These are phyloP conservation scores for Poeciliopsis turneri DNA, from an alignment of 2,797 vertebrate genomes.

Conservation along the genomic window DNA sequence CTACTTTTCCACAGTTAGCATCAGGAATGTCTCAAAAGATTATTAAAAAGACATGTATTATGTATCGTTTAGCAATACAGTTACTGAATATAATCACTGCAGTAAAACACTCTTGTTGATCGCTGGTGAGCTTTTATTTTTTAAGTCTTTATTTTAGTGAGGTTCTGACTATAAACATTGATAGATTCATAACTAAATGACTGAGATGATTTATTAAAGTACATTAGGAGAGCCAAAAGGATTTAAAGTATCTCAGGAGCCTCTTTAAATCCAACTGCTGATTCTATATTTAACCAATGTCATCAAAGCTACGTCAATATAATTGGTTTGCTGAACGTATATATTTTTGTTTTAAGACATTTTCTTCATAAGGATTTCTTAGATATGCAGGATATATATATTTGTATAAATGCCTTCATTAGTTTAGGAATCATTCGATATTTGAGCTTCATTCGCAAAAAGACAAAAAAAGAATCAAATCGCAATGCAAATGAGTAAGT, in stretches of 20 bases:
- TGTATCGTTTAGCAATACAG: background rate
- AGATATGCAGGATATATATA: background rate
- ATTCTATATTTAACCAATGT: background rate
- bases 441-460: background rate
- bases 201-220: background rate
- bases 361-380: no score
- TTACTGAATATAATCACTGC: background rate
- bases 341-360: background rate
- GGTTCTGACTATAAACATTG: background rate
- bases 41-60: background rate
- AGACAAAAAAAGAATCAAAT: background rate
- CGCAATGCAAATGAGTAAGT: background rate
- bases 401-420: background rate
- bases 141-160: background rate
- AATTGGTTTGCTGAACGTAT: background rate
- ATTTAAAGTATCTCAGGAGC: background rate
- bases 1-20: background rate
- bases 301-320: no score
- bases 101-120: background rate
- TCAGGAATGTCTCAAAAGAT: background rate
- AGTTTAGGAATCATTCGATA: background rate
- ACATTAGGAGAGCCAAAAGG: background rate
- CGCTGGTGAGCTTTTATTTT: background rate
- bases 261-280: background rate
- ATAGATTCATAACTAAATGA: background rate